Evolutionary conservation across 2,888 invertebrate species (phyloP).

Genomic region (Drosophila bunnanda): DNA sequence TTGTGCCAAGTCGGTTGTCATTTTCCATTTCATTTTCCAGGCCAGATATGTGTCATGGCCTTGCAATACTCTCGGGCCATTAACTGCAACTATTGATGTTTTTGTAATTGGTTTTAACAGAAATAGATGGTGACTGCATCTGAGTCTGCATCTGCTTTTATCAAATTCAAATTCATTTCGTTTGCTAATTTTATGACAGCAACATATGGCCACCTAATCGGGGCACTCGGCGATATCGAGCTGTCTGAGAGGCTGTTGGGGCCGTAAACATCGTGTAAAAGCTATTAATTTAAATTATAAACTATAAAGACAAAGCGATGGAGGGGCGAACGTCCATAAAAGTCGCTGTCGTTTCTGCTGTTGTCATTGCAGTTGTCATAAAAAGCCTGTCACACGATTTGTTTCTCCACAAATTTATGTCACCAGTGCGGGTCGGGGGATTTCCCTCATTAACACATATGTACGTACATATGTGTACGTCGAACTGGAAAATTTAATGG

Average conservation of each 20-base stretch:
- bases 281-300: constrained; percentile 78
- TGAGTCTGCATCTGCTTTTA: constrained; percentile 36
- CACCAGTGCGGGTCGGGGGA: constrained; percentile 6
- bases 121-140: constrained; percentile 62
- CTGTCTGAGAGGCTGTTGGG: constrained; percentile 42
- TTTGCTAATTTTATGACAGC: constrained; percentile 65
- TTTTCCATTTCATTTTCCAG: constrained; percentile 50
- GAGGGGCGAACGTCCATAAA: constrained; percentile 56
- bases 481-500: constrained; percentile 1
- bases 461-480: not conserved
- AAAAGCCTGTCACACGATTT: constrained; percentile 65
- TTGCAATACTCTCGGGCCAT: constrained; percentile 37
- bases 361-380: constrained; percentile 71
- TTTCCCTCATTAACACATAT: constrained; percentile 24
- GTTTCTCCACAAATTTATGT: constrained; percentile 47
- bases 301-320: constrained; percentile 66
- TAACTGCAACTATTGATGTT: constrained; percentile 41
- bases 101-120: constrained; percentile 24
- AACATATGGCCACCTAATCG: constrained; percentile 68
- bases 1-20: constrained; percentile 35
- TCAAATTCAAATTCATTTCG: constrained; percentile 50
- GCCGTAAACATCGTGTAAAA: constrained; percentile 71
- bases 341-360: constrained; percentile 56
- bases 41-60: constrained; percentile 73
- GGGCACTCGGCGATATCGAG: constrained; percentile 34